Percentiles rank a stretch among this genome's conserved stretches.
phyloP scores from a whole-genome alignment of 1,140 invertebrate species.

The Diabrotica undecimpunctata region DNA sequence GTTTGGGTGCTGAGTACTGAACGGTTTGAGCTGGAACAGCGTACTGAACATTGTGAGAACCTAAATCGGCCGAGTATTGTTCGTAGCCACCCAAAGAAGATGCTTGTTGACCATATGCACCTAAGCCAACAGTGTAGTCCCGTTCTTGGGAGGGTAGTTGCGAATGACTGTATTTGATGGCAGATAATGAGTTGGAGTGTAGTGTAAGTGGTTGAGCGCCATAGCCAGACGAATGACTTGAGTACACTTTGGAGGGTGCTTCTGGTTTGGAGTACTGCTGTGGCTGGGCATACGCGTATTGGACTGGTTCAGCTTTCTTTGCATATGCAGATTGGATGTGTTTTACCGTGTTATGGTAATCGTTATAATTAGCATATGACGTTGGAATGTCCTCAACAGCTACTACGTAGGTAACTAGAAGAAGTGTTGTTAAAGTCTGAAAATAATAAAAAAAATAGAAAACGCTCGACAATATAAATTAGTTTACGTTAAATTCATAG shows the following conservation, averaged over 20 bases:
- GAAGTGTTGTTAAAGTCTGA: background rate
- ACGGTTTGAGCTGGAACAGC: conserved; percentile 19
- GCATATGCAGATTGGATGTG: conserved; percentile 49
- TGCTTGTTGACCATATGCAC: background rate
- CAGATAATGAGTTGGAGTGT: background rate
- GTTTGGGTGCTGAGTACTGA: background rate
- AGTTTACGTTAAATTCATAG: no score
- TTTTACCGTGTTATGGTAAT: conserved; percentile 39
- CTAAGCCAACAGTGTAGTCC: background rate
- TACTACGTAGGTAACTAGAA: background rate
- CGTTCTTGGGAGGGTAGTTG: background rate
- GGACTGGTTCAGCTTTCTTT: conserved; percentile 27
- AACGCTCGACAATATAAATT: no score
- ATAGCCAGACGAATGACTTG: conserved; percentile 51
- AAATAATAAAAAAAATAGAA: no score
- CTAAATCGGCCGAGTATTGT: background rate
- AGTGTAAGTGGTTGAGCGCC: background rate
- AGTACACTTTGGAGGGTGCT: conserved; percentile 35
- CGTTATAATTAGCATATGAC: conserved; percentile 23
- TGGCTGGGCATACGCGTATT: background rate
- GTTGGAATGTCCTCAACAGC: conserved; percentile 12
- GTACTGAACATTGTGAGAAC: conserved; percentile 45
- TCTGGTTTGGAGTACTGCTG: background rate
- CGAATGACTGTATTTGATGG: background rate
- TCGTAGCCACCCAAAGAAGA: background rate